A percentile compares a stretch with the other conserved stretches of the same genome.
Conservation (phyloP, 2,113 vertebrate genomes). For the Acanthochromis polyacanthus region DNA sequence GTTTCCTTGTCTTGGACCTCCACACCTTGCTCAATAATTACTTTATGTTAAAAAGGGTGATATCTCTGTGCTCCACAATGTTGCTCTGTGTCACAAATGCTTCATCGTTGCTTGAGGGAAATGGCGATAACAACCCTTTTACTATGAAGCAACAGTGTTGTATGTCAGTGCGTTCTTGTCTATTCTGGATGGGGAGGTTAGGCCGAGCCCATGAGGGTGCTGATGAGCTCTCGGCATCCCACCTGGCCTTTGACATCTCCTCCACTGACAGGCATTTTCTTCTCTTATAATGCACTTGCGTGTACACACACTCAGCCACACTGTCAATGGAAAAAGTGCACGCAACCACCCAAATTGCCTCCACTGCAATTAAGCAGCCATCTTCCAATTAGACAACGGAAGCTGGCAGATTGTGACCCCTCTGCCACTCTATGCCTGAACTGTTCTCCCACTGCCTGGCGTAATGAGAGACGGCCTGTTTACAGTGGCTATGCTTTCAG, state of each 20-base stretch:
- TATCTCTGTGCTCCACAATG: constrained; percentile 1
- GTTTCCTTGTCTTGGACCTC: constrained; percentile 19
- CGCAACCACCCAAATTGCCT: constrained; percentile 29
- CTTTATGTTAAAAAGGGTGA: constrained; percentile 17
- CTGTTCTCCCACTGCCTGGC: constrained; percentile 56
- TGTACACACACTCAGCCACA: not conserved
- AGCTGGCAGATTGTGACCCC: constrained; percentile 79
- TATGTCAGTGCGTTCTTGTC: not conserved
- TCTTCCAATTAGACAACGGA: constrained; percentile 79
- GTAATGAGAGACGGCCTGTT: constrained; percentile 78
- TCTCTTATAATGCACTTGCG: constrained; percentile 11
- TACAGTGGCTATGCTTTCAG: constrained; percentile 62
- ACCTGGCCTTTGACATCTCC: constrained; percentile 47
- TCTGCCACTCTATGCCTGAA: constrained; percentile 67
- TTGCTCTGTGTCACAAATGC: constrained; percentile 9
- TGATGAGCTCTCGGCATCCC: constrained; percentile 38
- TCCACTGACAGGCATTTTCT: constrained; percentile 30
- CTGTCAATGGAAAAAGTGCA: not conserved
- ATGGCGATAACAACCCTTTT: constrained; percentile 20
- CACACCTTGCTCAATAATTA: constrained; percentile 42
- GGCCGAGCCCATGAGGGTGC: constrained; percentile 24
- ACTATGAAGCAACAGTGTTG: not conserved
- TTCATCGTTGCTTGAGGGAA: constrained; percentile 26
- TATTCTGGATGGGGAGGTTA: constrained; percentile 30
- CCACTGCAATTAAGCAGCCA: constrained; percentile 71